Evolutionary conservation across 2,797 vertebrate genomes (phyloP).

Genomic region (Mareca penelope): DNA sequence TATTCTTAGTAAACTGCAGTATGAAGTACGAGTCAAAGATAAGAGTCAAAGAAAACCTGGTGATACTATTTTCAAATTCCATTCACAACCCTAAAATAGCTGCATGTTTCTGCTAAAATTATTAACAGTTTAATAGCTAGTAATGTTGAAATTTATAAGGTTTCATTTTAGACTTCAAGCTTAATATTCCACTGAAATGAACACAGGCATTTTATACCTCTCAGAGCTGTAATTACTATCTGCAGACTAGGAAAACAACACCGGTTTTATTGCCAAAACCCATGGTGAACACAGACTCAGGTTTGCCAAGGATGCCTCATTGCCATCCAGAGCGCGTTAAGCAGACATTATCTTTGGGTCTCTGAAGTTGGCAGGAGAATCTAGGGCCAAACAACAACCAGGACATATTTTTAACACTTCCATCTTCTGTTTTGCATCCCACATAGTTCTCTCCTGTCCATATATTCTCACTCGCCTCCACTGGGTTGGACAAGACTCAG

Average conservation of each 20-base stretch:
- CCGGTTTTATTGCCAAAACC: not conserved
- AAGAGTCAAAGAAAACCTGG: not conserved
- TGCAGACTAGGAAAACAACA: not conserved
- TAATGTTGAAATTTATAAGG: not conserved
- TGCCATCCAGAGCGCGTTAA: accelerated
- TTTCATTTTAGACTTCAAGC: not conserved
- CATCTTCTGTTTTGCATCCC: not conserved
- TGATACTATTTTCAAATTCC: not conserved
- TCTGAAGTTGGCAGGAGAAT: not conserved
- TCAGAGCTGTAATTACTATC: not conserved
- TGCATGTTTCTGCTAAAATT: slow-evolving; percentile 29
- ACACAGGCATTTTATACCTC: not conserved
- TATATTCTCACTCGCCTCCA: not conserved
- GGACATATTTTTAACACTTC: not conserved
- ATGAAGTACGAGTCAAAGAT: not conserved
- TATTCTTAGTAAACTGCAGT: not conserved
- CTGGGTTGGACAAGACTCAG: not conserved
- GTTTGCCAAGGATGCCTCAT: not conserved
- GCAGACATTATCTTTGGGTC: not conserved
- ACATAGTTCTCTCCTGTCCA: accelerated
- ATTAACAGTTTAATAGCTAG: not conserved
- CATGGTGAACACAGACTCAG: accelerated
- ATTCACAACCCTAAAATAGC: not conserved
- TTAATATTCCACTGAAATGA: not conserved
- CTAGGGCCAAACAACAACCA: not conserved